Base-by-base conservation (phyloP, 2,797 vertebrate species). In the Protonibea diacanthus region DNA sequence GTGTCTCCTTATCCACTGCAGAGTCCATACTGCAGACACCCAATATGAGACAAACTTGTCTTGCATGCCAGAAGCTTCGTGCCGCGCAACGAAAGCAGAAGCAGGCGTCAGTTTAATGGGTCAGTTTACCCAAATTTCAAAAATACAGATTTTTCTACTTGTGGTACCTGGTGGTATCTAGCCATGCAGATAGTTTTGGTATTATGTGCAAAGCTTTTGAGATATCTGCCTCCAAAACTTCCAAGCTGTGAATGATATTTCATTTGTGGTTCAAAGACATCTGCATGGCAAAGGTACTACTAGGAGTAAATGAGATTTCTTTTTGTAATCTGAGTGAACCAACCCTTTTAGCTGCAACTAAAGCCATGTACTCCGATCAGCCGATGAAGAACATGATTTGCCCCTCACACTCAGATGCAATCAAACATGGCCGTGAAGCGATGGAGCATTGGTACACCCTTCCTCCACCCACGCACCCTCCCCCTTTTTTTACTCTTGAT, bases 311-410 rank as follows among this genome's bases (percentile, higher is more conserved):
- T 44, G 13, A 17, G 33, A 49, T 44, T 25, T 21, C 14, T 40
- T 56, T 63, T 71, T 65, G 51, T 5, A 38, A 65, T 78, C 77
- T 63, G 73, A 71, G 53, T 65, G 67, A 76, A 45, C 33, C 7
- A 57, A 73, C 52, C 53, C 49, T 78, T 71, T 57, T 27, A 59
- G 40, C 71, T 66, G 33, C 18, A 72, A 20, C n/a, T 71, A 51
- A 69, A 86, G 55, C n/a, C 33, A 44, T 29, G 20, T 58, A n/a
- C 23, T 64, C 70, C 52, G 27, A 55, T 58, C 66, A 62, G 69
- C 70, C 18, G 23, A 70, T 76, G 53, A 86, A 86, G 71, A 82
- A 79, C 70, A 74, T 66, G 62, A 88, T 91, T 87, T 87, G 66
- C 68, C 57, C 57, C n/a, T 62, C 4, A 11, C 52, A 63, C 71